Percentiles rank a stretch among this genome's conserved stretches.
phyloP scores from a whole-genome alignment of 1,140 invertebrate genomes.

The Cherax quadricarinatus region DNA sequence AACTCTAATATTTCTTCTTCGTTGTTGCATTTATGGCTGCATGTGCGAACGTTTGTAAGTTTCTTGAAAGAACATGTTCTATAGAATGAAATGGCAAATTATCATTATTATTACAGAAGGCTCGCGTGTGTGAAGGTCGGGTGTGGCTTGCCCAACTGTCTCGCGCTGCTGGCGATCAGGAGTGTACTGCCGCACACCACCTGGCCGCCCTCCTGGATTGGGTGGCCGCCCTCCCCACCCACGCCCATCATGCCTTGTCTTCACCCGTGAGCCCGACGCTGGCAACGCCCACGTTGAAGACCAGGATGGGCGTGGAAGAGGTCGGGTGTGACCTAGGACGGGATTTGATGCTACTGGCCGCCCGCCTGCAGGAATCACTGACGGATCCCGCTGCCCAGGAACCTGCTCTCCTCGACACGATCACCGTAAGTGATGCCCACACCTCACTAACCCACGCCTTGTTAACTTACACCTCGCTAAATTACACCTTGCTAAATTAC shows the following conservation, averaged over 20 bases:
- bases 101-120: conserved; percentile 25
- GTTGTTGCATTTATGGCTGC: too few species aligned
- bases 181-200: conserved; percentile 37
- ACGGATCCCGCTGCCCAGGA: conserved; percentile 50
- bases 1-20: too few species aligned
- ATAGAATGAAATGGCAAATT: too few species aligned
- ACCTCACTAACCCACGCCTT: too few species aligned
- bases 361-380: conserved; percentile 58
- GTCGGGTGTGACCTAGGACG: conserved; percentile 41
- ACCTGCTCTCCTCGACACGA: conserved; percentile 51
- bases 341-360: conserved; percentile 53
- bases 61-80: too few species aligned
- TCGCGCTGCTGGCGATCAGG: conserved; percentile 32
- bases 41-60: too few species aligned
- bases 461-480: too few species aligned
- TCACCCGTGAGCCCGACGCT: conserved; percentile 65
- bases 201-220: conserved; percentile 66
- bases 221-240: conserved; percentile 51
- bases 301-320: conserved; percentile 65
- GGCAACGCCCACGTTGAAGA: conserved; percentile 47
- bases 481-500: too few species aligned
- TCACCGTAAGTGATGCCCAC: conserved; percentile 33
- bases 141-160: conserved; percentile 60
- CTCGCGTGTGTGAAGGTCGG: conserved; percentile 52
- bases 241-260: conserved; percentile 50